Percentiles rank a stretch among this genome's conserved stretches.
These are phyloP conservation scores for Megalops cyprinoides DNA, from an alignment of 2,797 vertebrate genomes.

Conservation along the genomic window DNA sequence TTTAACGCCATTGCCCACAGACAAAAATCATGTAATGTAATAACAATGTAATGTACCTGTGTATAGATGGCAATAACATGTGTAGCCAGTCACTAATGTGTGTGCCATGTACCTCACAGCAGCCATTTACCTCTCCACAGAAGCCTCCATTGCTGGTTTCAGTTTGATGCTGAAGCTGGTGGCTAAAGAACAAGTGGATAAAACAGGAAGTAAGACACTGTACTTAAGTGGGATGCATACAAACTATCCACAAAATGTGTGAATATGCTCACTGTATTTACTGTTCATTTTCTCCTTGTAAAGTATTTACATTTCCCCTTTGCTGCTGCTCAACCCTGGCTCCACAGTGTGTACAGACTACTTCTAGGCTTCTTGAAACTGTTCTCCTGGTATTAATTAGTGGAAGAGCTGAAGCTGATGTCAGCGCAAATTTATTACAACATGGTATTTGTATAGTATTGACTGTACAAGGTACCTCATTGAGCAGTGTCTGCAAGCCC, in stretches of 20 bases:
- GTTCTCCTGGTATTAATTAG: no score
- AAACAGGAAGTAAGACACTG: not conserved
- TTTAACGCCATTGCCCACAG: no score
- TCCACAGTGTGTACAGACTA: not conserved
- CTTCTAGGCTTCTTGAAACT: no score
- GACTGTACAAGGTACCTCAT: no score
- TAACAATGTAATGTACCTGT: no score
- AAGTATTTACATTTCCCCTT: not conserved
- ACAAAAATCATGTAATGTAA: no score
- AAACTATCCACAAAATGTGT: not conserved
- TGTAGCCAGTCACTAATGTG: not conserved
- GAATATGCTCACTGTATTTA: not conserved
- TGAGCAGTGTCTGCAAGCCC: no score
- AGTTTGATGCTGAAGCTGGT: constrained; percentile 23
- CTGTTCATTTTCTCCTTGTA: not conserved
- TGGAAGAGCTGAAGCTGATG: no score
- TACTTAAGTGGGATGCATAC: not conserved
- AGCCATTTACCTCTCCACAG: constrained; percentile 18
- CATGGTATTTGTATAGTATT: no score
- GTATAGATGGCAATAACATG: not conserved
- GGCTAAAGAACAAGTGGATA: constrained; percentile 23
- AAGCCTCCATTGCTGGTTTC: constrained; percentile 32
- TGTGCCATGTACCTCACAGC: not conserved
- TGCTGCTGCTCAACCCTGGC: not conserved
- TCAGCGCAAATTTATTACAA: no score